phyloP scores from a whole-genome alignment of 2,888 invertebrate species.

The Eristalinus sepulchralis region DNA sequence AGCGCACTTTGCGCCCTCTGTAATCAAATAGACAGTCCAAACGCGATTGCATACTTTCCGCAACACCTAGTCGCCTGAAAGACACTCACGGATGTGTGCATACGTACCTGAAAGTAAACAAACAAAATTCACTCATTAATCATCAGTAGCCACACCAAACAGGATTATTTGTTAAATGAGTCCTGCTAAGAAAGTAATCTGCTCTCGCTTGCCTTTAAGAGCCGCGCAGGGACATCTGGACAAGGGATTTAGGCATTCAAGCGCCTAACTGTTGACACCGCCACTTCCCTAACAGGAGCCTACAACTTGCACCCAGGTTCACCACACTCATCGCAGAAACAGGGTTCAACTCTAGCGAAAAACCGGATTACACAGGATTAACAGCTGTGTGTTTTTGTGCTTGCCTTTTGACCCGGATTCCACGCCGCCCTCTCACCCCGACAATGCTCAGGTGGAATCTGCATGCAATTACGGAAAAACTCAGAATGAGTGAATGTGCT shows the following conservation, averaged over 20 bases:
- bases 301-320: not conserved
- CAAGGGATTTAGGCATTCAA: conserved; percentile 52
- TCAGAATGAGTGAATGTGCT: not conserved
- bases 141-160: conserved; percentile 6
- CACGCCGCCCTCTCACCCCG: not conserved
- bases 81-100: not conserved
- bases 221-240: conserved; percentile 5
- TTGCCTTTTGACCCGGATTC: conserved; percentile 66
- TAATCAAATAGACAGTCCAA: too few relatives aligned
- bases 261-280: not conserved
- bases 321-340: conserved; percentile 39
- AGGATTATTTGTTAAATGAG: not conserved
- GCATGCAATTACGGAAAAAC: conserved; percentile 23
- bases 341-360: conserved; percentile 42
- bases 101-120: conserved; percentile 63
- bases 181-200: conserved; percentile 2
- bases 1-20: too few relatives aligned
- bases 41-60: too few relatives aligned
- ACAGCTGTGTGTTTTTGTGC: conserved; percentile 33
- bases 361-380: conserved; percentile 70
- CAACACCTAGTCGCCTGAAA: not conserved
- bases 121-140: conserved; percentile 31
- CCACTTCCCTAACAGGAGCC: not conserved
- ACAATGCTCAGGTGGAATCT: conserved; percentile 34
- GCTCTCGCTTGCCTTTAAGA: not conserved